Base-by-base conservation (phyloP, 1,140 invertebrate species). In the Drosophila funebris region DNA sequence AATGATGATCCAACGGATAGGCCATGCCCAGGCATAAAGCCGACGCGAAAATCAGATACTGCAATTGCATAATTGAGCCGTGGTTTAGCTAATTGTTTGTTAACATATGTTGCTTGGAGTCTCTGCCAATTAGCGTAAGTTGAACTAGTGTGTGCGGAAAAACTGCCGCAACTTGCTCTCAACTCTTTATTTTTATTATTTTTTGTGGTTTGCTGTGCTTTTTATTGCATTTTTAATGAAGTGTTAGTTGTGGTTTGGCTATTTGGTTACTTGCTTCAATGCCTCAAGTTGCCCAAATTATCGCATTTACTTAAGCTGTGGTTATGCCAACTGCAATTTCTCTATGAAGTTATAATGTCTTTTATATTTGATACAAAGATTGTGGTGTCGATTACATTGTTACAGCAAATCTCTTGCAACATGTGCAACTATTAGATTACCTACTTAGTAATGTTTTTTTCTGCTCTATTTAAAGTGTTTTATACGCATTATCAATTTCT, bases 31-130 rank as follows among this genome's bases (percentile, higher is more conserved):
- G 68, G 69, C 90, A 91, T 11, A 91, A 31, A 37, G 76, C 89
- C 56, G 90, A 91, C 41, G 90, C 90, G 44, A 91, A 91, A 73
- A 91, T 88, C 56, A 91, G 73, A 80, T 87, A 91, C 90, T 91
- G 70, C 9, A 88, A 89, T 57, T 71, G 72, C 76, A 88, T 88
- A 88, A 88, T 77, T 88, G 5, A 22, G 33, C 48, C 44, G 16
- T 43, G 37, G 61, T 63, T 62, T 71, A 54, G 31, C 84, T 89
- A 87, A 87, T 89, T 83, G 79, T 77, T 87, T 72, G 68, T 53
- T 56, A 50, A 56, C 68, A 62, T 66, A 39, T 29, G n/a, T 31
- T 54, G 11, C 33, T 54, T 39, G 18, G 58, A 54, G 41, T 57
- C 44, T 57, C 44, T 57, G 53, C 63, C 58, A 84, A 84, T 85